phyloP scores from a whole-genome alignment of 1,140 invertebrate genomes.

The Drosophila kohkoa region DNA sequence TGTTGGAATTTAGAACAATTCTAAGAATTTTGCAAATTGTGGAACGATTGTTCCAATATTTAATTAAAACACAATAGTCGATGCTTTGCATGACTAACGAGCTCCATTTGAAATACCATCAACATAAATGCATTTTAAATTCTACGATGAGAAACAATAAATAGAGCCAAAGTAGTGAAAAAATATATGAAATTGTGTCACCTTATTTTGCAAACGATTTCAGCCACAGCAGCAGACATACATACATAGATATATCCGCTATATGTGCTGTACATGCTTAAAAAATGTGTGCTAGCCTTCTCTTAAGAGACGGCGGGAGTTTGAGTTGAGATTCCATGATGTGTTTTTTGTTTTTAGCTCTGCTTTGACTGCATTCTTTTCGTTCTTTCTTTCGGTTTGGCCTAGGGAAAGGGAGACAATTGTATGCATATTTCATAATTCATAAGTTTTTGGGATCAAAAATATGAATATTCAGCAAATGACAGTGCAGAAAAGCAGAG shows the following conservation, averaged over 20 bases:
- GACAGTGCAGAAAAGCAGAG: constrained; percentile 53
- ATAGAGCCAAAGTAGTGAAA: constrained; percentile 13
- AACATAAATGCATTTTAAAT: constrained; percentile 69
- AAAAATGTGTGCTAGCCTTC: too few relatives aligned
- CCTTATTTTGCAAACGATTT: constrained; percentile 73
- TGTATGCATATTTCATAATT: constrained; percentile 81
- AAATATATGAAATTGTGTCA: constrained; percentile 67
- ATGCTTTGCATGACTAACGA: constrained; percentile 28
- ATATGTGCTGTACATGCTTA: neutral
- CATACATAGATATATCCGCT: constrained; percentile 10
- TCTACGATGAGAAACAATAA: constrained; percentile 24
- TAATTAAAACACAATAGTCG: constrained; percentile 3
- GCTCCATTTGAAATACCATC: constrained; percentile 72
- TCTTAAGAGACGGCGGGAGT: too few relatives aligned
- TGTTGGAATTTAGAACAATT: too few relatives aligned
- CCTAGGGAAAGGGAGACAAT: constrained; percentile 49
- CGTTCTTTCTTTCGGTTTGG: too few relatives aligned
- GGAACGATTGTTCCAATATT: constrained; percentile 11
- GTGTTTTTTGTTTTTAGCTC: too few relatives aligned
- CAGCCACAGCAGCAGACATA: constrained; percentile 31
- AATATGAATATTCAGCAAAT: constrained; percentile 71
- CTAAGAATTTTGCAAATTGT: too few relatives aligned
- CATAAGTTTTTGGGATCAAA: constrained; percentile 73
- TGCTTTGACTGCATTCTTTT: too few relatives aligned
- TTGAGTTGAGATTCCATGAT: too few relatives aligned